phyloP scores from a whole-genome alignment of 1,140 invertebrate species.

The Lepidurus arcticus region DNA sequence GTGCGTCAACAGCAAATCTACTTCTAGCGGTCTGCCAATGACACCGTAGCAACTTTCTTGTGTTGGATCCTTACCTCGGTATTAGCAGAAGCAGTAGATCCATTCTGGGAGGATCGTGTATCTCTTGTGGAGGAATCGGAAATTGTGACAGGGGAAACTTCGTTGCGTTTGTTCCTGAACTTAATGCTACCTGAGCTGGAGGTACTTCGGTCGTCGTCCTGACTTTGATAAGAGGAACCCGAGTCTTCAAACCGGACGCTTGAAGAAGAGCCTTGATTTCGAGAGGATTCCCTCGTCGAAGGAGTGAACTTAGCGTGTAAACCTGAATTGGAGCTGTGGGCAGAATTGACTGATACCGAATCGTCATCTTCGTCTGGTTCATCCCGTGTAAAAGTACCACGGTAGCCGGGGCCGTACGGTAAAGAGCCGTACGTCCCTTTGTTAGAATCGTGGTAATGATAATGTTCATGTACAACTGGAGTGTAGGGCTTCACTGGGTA shows the following conservation, averaged over 20 bases:
- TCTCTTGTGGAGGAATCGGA: background rate
- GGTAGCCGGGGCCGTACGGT: background rate
- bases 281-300: background rate
- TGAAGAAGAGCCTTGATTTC: background rate
- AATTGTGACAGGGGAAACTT: background rate
- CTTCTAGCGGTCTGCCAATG: background rate
- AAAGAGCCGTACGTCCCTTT: conserved; percentile 17
- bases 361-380: background rate
- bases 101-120: background rate
- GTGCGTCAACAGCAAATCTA: background rate
- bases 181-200: conserved; percentile 4
- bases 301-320: background rate
- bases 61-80: conserved; percentile 18
- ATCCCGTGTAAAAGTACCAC: background rate
- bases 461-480: conserved; percentile 29
- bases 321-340: conserved; percentile 27
- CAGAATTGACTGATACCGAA: background rate
- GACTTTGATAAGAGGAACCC: background rate
- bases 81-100: background rate
- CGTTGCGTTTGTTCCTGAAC: conserved; percentile 8
- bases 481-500: conserved; percentile 1
- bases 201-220: background rate
- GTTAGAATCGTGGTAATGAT: conserved; percentile 30
- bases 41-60: conserved; percentile 21
- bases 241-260: conserved; percentile 11